Conservation (phyloP, 2,797 vertebrate genomes). For the Chaunax sp. region DNA sequence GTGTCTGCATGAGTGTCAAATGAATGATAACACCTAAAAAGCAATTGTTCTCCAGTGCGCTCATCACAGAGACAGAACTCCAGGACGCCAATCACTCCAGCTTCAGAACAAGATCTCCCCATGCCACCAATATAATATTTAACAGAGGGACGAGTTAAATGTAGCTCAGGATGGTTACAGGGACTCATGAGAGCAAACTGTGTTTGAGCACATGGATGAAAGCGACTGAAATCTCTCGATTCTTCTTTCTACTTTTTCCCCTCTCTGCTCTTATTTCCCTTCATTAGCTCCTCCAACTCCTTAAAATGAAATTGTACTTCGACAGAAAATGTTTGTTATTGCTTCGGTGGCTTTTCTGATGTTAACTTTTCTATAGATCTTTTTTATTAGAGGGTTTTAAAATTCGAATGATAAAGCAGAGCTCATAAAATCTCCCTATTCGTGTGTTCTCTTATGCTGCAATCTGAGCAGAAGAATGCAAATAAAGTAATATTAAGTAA, state of each 20-base stretch:
- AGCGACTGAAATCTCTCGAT: slow-evolving; percentile 28
- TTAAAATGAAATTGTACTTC: slow-evolving; percentile 22
- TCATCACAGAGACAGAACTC: slow-evolving; percentile 31
- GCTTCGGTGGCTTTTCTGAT: slow-evolving; percentile 4
- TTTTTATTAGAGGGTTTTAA: slow-evolving; percentile 43
- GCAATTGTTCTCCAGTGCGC: slow-evolving; percentile 26
- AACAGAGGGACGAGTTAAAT: slow-evolving; percentile 57
- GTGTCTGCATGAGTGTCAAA: slow-evolving; percentile 13
- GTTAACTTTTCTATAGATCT: slow-evolving; percentile 40
- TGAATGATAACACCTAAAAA: slow-evolving; percentile 52
- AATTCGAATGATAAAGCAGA: slow-evolving; percentile 38
- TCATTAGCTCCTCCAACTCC: slow-evolving; percentile 18
- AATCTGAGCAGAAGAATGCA: slow-evolving; percentile 2
- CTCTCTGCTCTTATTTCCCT: slow-evolving; percentile 23
- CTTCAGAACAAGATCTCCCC: slow-evolving; percentile 23
- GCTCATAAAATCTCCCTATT: slow-evolving; percentile 26
- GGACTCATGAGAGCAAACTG: slow-evolving; percentile 44
- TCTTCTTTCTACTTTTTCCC: neutral
- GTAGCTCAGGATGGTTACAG: slow-evolving; percentile 36
- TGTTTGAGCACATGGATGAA: slow-evolving; percentile 33
- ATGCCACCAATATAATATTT: slow-evolving; percentile 55
- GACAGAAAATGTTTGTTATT: slow-evolving; percentile 26
- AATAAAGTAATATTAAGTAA: slow-evolving; percentile 8
- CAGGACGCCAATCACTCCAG: slow-evolving; percentile 20
- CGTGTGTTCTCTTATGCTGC: slow-evolving; percentile 1